Percentiles rank a stretch among this genome's conserved stretches.
Conservation (phyloP, 2,797 vertebrate species). For the Lagodon rhomboides region DNA sequence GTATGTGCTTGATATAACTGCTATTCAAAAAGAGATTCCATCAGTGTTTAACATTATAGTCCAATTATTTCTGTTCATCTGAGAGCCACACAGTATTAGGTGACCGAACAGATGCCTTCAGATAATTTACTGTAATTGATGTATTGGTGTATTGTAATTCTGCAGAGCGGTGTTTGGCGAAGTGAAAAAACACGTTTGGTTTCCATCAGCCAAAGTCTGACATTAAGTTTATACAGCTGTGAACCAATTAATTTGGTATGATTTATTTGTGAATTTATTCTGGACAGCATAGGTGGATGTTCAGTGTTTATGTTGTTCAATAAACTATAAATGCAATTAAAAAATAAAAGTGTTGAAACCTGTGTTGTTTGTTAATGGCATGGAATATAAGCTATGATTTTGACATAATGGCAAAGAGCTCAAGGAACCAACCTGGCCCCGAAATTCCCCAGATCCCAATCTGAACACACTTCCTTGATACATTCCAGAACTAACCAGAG, state of each 20-base stretch:
- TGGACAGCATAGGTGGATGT: conserved; percentile 23
- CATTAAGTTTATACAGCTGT: conserved; percentile 27
- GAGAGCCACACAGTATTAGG: not conserved
- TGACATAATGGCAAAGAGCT: no score
- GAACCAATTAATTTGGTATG: conserved; percentile 35
- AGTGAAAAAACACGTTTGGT: not conserved
- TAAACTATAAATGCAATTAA: no score
- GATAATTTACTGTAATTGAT: conserved; percentile 13
- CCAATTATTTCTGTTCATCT: conserved; percentile 2
- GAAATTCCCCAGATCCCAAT: no score
- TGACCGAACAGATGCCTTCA: not conserved
- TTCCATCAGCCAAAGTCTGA: conserved; percentile 11
- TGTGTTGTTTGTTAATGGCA: not conserved
- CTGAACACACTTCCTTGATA: no score
- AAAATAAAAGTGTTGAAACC: conserved; percentile 20
- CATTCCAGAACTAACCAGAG: no score
- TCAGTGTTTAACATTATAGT: conserved; percentile 7
- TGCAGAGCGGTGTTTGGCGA: conserved; percentile 14
- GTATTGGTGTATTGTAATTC: conserved; percentile 2
- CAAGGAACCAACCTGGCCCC: no score
- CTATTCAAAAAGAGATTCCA: not conserved
- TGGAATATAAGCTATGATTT: no score
- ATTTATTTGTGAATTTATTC: conserved; percentile 42
- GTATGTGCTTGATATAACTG: conserved; percentile 2
- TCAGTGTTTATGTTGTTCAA: conserved; percentile 19